A percentile compares a stretch with the other conserved stretches of the same genome.
phyloP scores from a whole-genome alignment of 2,113 vertebrate species.

The Apeltes quadracus region DNA sequence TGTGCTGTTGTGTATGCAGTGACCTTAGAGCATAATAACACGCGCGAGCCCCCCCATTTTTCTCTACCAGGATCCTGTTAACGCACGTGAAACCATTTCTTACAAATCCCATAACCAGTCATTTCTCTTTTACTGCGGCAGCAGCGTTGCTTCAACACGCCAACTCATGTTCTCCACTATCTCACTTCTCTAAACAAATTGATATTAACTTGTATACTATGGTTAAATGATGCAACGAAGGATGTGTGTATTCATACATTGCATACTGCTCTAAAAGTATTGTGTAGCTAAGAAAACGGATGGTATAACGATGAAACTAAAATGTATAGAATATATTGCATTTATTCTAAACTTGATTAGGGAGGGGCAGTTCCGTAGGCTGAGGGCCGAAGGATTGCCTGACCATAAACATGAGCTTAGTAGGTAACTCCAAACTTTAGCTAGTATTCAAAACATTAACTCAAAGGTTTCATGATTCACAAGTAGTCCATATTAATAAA shows the following conservation, averaged over 20 bases:
- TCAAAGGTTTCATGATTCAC: not conserved
- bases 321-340: not conserved
- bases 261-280: not conserved
- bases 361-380: not conserved
- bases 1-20: constrained; percentile 27
- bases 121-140: constrained; percentile 32
- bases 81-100: constrained; percentile 19
- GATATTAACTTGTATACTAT: not conserved
- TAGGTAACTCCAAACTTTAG: not conserved
- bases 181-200: not conserved
- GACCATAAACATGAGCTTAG: constrained; percentile 18
- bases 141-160: constrained; percentile 13
- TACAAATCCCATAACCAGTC: constrained; percentile 27
- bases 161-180: not conserved
- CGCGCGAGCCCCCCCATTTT: not conserved
- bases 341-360: not conserved
- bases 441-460: not conserved
- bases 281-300: not conserved
- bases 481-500: not conserved
- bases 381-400: not conserved
- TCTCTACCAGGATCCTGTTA: not conserved
- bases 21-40: constrained; percentile 25
- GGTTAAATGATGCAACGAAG: too few species aligned
- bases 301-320: not conserved
- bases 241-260: not conserved